Evolutionary conservation across 64 coral and sea anemone species (phyloP).

Genomic region (Montipora foliosa): DNA sequence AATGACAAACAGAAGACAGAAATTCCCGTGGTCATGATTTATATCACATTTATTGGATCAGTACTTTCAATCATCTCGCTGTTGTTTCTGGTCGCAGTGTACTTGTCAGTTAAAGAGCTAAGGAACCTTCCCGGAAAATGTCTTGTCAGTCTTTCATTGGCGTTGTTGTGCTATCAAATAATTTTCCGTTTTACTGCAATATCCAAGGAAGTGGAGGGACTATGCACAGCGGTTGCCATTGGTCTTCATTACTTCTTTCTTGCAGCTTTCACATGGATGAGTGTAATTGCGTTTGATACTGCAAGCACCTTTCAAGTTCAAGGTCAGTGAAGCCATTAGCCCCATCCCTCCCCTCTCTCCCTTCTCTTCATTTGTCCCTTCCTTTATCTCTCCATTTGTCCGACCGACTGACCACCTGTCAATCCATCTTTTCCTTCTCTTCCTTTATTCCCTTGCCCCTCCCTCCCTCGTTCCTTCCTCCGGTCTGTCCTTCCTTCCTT

Average conservation of each 20-base stretch:
- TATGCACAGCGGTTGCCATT: constrained; percentile 14
- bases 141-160: constrained; percentile 28
- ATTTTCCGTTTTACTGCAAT: not conserved
- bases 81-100: constrained; percentile 14
- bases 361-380: not conserved
- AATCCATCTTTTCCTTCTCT: too few relatives aligned
- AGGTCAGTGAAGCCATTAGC: not conserved
- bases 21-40: not conserved
- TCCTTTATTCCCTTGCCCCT: too few relatives aligned
- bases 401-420: too few relatives aligned
- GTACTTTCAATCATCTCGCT: constrained; percentile 6
- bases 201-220: not conserved
- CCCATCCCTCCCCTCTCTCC: not conserved
- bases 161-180: constrained; percentile 32
- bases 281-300: constrained; percentile 30
- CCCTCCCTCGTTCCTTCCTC: too few relatives aligned
- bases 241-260: constrained; percentile 20
- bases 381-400: not conserved
- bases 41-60: constrained; percentile 5
- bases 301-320: constrained; percentile 1
- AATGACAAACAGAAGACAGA: not conserved
- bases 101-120: constrained; percentile 2
- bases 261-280: constrained; percentile 26
- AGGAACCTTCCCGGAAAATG: constrained; percentile 44
- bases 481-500: too few relatives aligned